Evolutionary conservation across 2,113 vertebrate genomes (phyloP).

Genomic region (Platysternon megacephalum): DNA sequence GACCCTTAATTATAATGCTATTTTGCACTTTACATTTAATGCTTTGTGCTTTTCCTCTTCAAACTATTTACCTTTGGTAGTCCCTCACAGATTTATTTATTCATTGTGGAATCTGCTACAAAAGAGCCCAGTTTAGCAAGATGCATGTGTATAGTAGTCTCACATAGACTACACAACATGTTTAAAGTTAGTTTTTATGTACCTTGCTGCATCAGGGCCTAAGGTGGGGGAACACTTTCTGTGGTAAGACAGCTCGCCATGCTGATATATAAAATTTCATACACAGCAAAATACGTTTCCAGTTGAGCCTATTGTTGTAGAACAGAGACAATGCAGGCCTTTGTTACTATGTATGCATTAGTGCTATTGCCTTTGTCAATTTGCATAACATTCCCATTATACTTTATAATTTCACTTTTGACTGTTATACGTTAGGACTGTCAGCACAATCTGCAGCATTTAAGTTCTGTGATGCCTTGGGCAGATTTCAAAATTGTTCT

Average conservation of each 20-base stretch:
- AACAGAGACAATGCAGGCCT: conserved; percentile 19
- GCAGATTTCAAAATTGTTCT: conserved; percentile 27
- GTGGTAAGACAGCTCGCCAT: background rate
- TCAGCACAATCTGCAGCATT: background rate
- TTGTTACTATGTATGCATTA: background rate
- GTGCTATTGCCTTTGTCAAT: conserved; percentile 17
- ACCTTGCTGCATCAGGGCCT: background rate
- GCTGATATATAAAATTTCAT: background rate
- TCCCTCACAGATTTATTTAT: background rate
- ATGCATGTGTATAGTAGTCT: background rate
- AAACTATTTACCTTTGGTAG: background rate
- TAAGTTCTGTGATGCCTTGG: background rate
- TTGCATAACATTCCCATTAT: conserved; percentile 35
- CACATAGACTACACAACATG: background rate
- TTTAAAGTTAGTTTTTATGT: background rate
- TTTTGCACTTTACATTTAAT: fast-evolving
- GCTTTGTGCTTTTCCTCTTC: background rate
- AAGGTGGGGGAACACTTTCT: background rate
- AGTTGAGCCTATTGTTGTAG: background rate
- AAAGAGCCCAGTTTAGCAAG: background rate
- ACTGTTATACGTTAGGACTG: background rate
- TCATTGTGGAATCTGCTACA: background rate
- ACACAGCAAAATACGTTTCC: background rate
- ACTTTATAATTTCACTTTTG: background rate
- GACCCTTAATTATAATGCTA: background rate